A percentile compares a stretch with the other conserved stretches of the same genome.
Evolutionary conservation across 2,113 vertebrate genomes (phyloP).

Genomic region (Spheniscus mendiculus): DNA sequence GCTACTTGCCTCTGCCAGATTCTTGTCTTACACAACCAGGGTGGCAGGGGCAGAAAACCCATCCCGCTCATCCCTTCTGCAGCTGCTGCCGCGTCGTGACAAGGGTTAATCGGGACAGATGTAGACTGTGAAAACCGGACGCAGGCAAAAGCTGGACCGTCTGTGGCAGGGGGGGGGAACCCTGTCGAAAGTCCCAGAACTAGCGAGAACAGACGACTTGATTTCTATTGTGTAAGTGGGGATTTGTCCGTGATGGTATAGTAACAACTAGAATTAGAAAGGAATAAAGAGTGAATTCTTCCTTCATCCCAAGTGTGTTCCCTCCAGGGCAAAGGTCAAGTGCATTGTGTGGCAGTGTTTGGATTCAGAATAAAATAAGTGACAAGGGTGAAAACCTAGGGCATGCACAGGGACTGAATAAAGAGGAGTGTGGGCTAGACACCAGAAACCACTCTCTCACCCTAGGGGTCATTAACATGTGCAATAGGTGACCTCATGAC

Average conservation of each 20-base stretch:
- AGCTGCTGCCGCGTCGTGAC: rapidly evolving
- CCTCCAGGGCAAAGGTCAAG: conserved; percentile 48
- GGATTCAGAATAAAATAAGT: conserved; percentile 59
- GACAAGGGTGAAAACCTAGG: conserved; percentile 19
- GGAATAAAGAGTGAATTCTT: conserved; percentile 60
- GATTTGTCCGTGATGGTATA: not conserved
- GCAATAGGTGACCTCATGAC: conserved; percentile 44
- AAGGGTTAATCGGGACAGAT: not conserved
- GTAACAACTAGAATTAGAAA: conserved; percentile 39
- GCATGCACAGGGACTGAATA: conserved; percentile 21
- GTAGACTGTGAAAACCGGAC: rapidly evolving
- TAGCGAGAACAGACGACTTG: not conserved
- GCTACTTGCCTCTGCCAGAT: not conserved
- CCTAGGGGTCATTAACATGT: conserved; percentile 48
- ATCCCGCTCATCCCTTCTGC: not conserved
- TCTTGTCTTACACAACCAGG: rapidly evolving
- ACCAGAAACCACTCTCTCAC: not conserved
- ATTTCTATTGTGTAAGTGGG: not conserved
- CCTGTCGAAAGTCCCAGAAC: not conserved
- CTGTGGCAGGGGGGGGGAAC: not conserved
- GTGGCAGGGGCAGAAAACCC: not conserved
- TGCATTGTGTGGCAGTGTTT: conserved; percentile 44
- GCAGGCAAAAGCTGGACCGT: rapidly evolving
- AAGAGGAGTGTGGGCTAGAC: not conserved
- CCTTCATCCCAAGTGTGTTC: conserved; percentile 19